These are phyloP conservation scores for Apteryx owenii DNA, from an alignment of 2,113 vertebrate species.

Conservation along the genomic window DNA sequence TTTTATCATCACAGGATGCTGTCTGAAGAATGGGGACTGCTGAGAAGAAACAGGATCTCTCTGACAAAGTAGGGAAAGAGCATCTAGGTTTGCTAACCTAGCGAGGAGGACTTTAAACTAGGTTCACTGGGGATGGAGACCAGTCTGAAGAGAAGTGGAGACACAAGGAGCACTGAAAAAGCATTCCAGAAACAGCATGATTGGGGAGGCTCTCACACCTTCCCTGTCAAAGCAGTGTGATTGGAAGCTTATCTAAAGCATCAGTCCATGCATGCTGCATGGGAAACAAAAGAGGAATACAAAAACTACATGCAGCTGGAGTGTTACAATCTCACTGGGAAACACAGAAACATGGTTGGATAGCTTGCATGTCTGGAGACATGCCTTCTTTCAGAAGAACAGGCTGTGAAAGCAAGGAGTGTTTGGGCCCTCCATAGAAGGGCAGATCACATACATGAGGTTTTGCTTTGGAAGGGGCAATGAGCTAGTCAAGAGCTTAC, in stretches of 20 bases:
- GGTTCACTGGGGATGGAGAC: background rate
- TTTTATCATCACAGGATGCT: background rate
- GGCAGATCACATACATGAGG: fast-evolving
- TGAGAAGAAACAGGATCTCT: background rate
- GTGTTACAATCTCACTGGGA: background rate
- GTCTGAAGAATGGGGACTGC: background rate
- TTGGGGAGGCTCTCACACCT: background rate
- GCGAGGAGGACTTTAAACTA: background rate
- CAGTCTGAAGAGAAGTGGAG: background rate
- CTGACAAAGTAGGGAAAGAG: too few relatives aligned
- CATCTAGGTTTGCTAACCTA: background rate
- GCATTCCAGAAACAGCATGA: background rate
- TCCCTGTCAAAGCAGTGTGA: background rate
- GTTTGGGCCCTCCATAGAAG: background rate
- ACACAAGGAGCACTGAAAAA: background rate
- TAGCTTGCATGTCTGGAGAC: background rate
- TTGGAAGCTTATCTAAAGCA: background rate
- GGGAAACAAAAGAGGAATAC: background rate
- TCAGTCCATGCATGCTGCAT: too few relatives aligned
- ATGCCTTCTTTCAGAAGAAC: background rate
- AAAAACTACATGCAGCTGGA: background rate
- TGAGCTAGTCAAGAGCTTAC: background rate
- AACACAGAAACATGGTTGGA: background rate
- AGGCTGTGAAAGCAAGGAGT: background rate
- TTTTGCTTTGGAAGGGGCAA: background rate